Base-by-base conservation (phyloP, 1,140 invertebrate species). In the Heliconius nattereri region DNA sequence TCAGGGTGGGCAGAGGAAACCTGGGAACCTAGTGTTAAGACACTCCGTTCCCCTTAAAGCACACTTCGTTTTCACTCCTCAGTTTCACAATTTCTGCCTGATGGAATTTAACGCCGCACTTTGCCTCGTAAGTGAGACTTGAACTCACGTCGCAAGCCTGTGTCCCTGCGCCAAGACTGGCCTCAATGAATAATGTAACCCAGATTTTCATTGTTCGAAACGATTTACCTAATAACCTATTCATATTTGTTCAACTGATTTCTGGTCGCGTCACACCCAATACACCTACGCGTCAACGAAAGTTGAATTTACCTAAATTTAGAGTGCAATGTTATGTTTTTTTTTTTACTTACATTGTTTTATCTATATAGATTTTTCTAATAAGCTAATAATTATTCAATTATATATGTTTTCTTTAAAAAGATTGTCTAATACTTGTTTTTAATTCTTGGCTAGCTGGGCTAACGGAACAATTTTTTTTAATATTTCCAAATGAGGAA, bases 211-310 rank as follows among this genome's bases (percentile, higher is more conserved):
- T 57, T 45, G 5, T 75, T 52, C 26, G 23, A 13, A 71, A 19
- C 37, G 71, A 26, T 81, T 76, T 77, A 75, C 74, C 71, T 45
- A 76, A 66, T 57, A 83, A 83, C 79, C 79, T 83, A 79, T 81
- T 81, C 75, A 77, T 83, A 80, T 81, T 79, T 79, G 76, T 82
- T 80, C 60, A 80, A 78, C 75, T 83, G 78, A 80, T 77, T 74
- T 81, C 72, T 76, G 74, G 57, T 80, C 79, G 74, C 79, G 82
- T 81, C 82, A 81, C 60, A 77, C 78, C 76, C 76, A 77, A n/a
- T 78, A 73, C 77, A 49, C 79, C 82, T 79, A 83, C 82, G 45
- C 66, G 49, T 52, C 66, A 71, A 77, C 66, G 75, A 77, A 77
- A 71, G 75, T 76, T 7, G 66, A 54, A 40, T 79, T 71, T 60